Base-by-base conservation (phyloP, 2,888 invertebrate species). In the Phengaris alcon region DNA sequence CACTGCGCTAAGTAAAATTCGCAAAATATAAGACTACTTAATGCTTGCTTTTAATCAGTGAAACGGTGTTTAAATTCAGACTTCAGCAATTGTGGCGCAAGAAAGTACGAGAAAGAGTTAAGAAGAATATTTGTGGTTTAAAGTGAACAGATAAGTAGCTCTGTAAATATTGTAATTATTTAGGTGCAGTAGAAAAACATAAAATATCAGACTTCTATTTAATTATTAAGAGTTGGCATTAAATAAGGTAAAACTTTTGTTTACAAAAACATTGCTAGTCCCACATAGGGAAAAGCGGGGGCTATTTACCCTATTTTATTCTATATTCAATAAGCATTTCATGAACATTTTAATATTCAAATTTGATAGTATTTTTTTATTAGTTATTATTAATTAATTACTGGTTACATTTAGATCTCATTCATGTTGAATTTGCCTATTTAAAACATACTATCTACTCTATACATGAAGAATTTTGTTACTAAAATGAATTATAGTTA, bases 381-480 rank as follows among this genome's bases (percentile, higher is more conserved):
- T 35, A 1, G 7, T 64, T 64, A 15, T 22, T 10, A 59, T 15
- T 64, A 22, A 22, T 10, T 64, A 64, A 22, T 64, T 22, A 64
- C 22, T 57, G 57, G 57, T 59, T 59, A 59, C 22, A 6, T 10
- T 64, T 35, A 64, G 64, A 12, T 64, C 64, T 64, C 35, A 35
- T 6, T 12, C 22, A 64, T 64, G 35, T 64, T 64, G 64, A 64
- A 35, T 59, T 59, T 59, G 59, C 59, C 22, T 59, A 64, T 13
- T 64, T 64, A 64, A 64, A 64, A 44, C 4, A 59, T 59, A 59
- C 59, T 64, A 64, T 64, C 35, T 44, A 64, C 64, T 44, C 64
- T 64, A 44, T 35, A 64, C 12, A 64, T 35, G 12, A 64, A 64
- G 35, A 59, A 59, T 59, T 59, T 64, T 10, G 22, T 3, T 12